Conservation (phyloP, 2,797 vertebrate genomes). For the Epinephelus coioides region DNA sequence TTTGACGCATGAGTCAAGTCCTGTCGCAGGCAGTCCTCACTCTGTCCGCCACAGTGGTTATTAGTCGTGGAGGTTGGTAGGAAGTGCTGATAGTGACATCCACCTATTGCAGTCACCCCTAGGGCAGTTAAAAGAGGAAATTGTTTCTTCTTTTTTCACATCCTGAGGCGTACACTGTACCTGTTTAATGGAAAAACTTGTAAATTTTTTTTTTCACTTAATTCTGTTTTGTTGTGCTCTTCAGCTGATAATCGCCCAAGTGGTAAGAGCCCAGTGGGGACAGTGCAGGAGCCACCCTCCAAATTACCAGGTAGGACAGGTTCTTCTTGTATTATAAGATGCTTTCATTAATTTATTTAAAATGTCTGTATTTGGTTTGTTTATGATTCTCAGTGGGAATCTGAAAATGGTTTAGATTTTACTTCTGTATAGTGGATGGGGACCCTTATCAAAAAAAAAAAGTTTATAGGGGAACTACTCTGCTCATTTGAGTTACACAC, state of each 20-base stretch:
- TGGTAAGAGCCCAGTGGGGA: slow-evolving; percentile 89
- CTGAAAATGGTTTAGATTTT: not conserved
- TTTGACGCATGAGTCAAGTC: slow-evolving; percentile 55
- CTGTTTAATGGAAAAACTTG: not conserved
- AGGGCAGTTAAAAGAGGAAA: slow-evolving; percentile 30
- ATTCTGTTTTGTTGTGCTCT: slow-evolving; percentile 47
- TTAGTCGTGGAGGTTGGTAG: slow-evolving; percentile 30
- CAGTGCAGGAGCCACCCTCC: slow-evolving; percentile 90
- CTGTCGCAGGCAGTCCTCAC: slow-evolving; percentile 45
- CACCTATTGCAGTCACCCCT: slow-evolving; percentile 21
- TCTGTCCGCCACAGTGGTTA: slow-evolving; percentile 47
- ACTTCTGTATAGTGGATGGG: not conserved
- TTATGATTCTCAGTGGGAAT: not conserved
- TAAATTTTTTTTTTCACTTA: not conserved
- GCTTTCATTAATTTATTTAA: not conserved
- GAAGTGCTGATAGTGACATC: slow-evolving; percentile 48
- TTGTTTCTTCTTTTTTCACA: slow-evolving; percentile 21
- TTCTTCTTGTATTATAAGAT: not conserved
- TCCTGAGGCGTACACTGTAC: not conserved
- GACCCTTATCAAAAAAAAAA: not conserved
- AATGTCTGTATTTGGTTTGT: not conserved
- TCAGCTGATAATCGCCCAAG: slow-evolving; percentile 95
- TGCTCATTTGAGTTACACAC: too few relatives aligned
- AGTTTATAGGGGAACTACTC: not conserved
- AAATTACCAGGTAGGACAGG: slow-evolving; percentile 88